Evolutionary conservation across 2,797 vertebrate species (phyloP).

Genomic region (Champsocephalus esox): DNA sequence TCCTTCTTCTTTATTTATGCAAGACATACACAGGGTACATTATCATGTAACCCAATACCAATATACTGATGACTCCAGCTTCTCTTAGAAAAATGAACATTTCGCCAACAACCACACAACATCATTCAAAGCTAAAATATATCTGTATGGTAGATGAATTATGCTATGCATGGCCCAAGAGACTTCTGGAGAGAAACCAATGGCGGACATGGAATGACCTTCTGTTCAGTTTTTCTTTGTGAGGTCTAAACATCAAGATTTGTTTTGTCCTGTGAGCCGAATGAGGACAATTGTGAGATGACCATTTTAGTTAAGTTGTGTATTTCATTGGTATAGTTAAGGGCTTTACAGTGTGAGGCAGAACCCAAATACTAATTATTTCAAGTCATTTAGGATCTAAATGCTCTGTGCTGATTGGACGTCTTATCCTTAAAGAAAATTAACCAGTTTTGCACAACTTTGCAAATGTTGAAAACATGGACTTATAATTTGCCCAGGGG

Average conservation of each 20-base stretch:
- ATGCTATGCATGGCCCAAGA: neutral
- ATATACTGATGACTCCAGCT: conserved; percentile 18
- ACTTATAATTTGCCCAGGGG: neutral
- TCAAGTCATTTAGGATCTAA: conserved; percentile 27
- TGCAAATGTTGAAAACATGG: conserved; percentile 16
- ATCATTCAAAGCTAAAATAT: conserved; percentile 18
- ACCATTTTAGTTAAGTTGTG: neutral
- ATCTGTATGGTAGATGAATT: conserved; percentile 6
- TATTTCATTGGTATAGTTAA: conserved; percentile 11
- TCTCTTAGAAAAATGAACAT: conserved; percentile 17
- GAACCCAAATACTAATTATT: conserved; percentile 34
- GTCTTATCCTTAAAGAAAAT: conserved; percentile 2
- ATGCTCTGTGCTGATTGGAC: conserved; percentile 26
- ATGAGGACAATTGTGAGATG: neutral
- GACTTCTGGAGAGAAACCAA: neutral
- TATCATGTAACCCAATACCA: conserved; percentile 51
- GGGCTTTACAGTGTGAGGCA: conserved; percentile 9
- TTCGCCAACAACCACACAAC: conserved; percentile 32
- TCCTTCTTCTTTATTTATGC: conserved; percentile 56
- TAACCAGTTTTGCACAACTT: neutral
- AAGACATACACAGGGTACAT: conserved; percentile 37
- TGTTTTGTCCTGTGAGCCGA: neutral
- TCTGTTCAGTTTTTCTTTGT: conserved; percentile 15
- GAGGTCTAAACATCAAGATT: neutral
- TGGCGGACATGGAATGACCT: neutral